A percentile compares a stretch with the other conserved stretches of the same genome.
phyloP scores from a whole-genome alignment of 2,888 invertebrate genomes.

The Cheilosia variabilis region DNA sequence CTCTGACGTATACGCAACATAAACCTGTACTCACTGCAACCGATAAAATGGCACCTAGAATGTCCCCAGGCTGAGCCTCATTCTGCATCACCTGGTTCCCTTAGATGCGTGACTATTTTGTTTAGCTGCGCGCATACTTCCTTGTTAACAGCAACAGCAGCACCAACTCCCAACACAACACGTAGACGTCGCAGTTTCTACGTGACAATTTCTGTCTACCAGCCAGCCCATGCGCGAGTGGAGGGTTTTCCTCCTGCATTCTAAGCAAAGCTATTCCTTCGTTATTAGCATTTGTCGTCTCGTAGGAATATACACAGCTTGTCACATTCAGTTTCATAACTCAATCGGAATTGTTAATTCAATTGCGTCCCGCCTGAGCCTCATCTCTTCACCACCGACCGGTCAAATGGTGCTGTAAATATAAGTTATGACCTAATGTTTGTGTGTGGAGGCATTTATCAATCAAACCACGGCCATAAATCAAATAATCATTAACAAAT shows the following conservation, averaged over 20 bases:
- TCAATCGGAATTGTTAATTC: slow-evolving; percentile 68
- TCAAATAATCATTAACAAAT: slow-evolving; percentile 25
- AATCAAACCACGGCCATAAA: slow-evolving; percentile 50
- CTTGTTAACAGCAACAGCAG: slow-evolving; percentile 3
- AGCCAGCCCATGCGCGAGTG: slow-evolving; percentile 15
- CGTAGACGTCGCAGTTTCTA: slow-evolving; percentile 22
- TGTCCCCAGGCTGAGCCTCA: not conserved
- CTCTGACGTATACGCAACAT: slow-evolving; percentile 4
- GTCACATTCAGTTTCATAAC: slow-evolving; percentile 57
- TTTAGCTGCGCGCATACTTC: slow-evolving; percentile 13
- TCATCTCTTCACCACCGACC: not conserved
- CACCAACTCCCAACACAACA: slow-evolving; percentile 4
- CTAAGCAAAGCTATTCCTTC: slow-evolving; percentile 9
- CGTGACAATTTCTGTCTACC: slow-evolving; percentile 38
- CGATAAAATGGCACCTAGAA: not conserved
- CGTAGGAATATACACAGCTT: slow-evolving; percentile 26
- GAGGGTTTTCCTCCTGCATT: slow-evolving; percentile 12
- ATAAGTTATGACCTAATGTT: slow-evolving; percentile 54
- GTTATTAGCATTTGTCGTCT: slow-evolving; percentile 43
- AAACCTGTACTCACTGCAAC: not conserved
- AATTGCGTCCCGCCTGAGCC: slow-evolving; percentile 8
- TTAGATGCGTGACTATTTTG: not conserved
- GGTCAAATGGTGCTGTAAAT: slow-evolving; percentile 31
- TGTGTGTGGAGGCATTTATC: slow-evolving; percentile 48
- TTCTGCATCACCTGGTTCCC: not conserved